Percentiles rank a stretch among this genome's conserved stretches.
Conservation (phyloP, 2,113 vertebrate genomes). For the Burhinus bistriatus region DNA sequence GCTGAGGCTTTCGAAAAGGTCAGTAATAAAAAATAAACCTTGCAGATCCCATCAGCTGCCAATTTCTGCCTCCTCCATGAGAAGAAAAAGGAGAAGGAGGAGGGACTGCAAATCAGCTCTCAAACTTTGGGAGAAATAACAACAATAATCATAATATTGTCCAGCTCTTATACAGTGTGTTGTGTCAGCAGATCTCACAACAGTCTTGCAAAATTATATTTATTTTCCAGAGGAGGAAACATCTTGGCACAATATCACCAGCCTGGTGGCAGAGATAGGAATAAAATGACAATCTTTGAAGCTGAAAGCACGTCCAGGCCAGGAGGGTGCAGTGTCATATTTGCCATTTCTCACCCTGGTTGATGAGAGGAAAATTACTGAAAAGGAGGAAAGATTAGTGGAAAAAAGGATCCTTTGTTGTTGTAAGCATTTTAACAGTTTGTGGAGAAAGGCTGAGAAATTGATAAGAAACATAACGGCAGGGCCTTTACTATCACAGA, state of each 20-base stretch:
- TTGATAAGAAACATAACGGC: neutral
- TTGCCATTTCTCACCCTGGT: neutral
- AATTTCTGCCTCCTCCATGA: slow-evolving; percentile 25
- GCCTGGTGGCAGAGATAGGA: slow-evolving; percentile 12
- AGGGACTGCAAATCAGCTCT: neutral
- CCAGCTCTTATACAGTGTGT: neutral
- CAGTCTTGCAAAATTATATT: neutral
- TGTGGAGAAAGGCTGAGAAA: neutral
- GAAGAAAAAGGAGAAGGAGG: neutral
- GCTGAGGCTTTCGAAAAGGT: slow-evolving; percentile 5
- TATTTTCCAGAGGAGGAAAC: slow-evolving; percentile 19
- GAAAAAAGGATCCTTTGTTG: neutral
- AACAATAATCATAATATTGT: neutral
- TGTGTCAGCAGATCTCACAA: neutral
- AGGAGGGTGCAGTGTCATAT: neutral
- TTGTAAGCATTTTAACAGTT: neutral
- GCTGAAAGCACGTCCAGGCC: neutral
- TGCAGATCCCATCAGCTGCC: neutral
- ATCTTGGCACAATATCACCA: neutral
- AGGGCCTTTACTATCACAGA: neutral
- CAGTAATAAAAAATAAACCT: neutral
- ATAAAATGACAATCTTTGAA: neutral
- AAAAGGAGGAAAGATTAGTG: neutral
- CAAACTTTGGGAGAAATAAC: neutral
- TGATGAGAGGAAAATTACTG: neutral